Conservation (phyloP, 2,113 vertebrate genomes). For the Diadophis punctatus region DNA sequence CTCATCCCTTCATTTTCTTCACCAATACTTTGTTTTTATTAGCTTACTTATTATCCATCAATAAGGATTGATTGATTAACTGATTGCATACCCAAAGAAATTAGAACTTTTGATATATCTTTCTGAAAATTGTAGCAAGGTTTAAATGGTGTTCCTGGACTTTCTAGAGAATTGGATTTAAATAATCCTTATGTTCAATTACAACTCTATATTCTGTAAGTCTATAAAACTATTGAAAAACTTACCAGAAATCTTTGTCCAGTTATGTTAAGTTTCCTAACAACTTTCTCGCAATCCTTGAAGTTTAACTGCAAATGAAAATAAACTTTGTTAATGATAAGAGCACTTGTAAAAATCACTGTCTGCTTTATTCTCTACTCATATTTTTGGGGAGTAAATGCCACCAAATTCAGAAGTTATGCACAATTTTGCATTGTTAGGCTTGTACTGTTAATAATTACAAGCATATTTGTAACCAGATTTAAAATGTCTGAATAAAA, state of each 20-base stretch:
- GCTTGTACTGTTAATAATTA: neutral
- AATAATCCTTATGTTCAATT: neutral
- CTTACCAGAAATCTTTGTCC: conserved; percentile 92
- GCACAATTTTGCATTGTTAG: neutral
- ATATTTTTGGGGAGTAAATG: neutral
- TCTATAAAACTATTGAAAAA: neutral
- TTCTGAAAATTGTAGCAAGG: neutral
- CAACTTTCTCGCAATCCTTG: conserved; percentile 84
- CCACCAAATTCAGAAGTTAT: neutral
- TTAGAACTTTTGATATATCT: neutral
- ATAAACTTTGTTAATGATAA: neutral
- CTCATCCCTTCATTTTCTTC: neutral
- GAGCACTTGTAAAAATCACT: neutral
- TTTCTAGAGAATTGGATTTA: neutral
- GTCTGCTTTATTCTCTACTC: neutral
- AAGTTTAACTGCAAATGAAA: conserved; percentile 73
- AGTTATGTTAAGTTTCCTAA: conserved; percentile 78
- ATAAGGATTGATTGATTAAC: neutral
- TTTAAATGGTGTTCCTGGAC: neutral
- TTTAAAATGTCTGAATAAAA: neutral
- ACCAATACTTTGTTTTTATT: neutral
- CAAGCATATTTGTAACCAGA: neutral
- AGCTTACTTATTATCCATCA: neutral
- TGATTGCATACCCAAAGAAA: neutral
- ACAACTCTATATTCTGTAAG: neutral